These are phyloP conservation scores for Oncorhynchus gorbuscha DNA, from an alignment of 2,113 vertebrate species.

Conservation along the genomic window DNA sequence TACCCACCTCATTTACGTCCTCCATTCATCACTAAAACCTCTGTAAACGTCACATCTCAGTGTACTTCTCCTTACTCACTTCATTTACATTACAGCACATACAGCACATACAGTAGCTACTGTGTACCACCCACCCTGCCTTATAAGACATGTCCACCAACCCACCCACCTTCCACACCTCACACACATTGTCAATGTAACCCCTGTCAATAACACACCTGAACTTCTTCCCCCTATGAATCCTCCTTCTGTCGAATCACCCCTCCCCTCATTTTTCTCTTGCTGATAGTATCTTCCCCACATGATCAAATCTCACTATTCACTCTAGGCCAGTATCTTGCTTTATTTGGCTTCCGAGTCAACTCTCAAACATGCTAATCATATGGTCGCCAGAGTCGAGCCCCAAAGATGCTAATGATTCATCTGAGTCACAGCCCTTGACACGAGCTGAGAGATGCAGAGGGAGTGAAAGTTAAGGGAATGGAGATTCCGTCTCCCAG, in stretches of 20 bases:
- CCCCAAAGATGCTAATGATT: constrained; percentile 50
- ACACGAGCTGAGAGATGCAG: constrained; percentile 43
- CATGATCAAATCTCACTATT: constrained; percentile 3
- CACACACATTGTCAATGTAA: too few relatives aligned
- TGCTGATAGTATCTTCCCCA: constrained; percentile 14
- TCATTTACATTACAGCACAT: neutral
- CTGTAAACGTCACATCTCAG: neutral
- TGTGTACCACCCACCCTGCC: neutral
- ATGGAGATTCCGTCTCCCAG: constrained; percentile 33
- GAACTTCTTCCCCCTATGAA: neutral
- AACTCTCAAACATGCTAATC: constrained; percentile 18
- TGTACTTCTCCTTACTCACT: neutral
- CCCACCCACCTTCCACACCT: neutral
- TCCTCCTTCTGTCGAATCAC: neutral
- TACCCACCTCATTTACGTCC: neutral
- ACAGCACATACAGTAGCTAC: neutral
- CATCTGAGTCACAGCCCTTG: constrained; percentile 44
- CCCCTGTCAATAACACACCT: neutral
- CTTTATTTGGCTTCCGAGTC: constrained; percentile 20
- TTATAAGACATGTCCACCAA: neutral
- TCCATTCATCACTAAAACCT: neutral
- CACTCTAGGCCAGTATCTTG: too few relatives aligned
- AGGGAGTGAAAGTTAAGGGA: constrained; percentile 26
- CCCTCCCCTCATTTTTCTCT: neutral
- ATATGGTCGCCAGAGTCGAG: neutral